Conservation (phyloP, 2,888 invertebrate genomes). For the Drosophila suboccidentalis region DNA sequence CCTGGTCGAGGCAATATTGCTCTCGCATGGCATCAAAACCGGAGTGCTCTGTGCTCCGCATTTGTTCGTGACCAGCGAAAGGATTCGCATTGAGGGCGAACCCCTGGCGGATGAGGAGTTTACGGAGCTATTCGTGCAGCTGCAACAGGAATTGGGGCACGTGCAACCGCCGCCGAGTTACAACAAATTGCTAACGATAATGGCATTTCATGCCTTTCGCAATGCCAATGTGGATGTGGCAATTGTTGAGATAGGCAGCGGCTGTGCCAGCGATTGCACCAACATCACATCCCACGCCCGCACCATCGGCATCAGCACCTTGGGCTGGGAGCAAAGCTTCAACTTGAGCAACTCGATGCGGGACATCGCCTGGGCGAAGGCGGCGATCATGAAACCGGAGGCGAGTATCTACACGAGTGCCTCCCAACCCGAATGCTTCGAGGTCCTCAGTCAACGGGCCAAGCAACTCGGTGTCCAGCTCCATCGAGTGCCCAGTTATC, state of each 20-base stretch:
- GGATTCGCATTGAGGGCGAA: conserved; percentile 65
- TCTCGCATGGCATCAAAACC: conserved; percentile 56
- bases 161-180: conserved; percentile 53
- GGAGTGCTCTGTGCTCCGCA: conserved; percentile 64
- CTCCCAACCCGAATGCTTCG: conserved; percentile 63
- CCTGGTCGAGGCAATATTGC: conserved; percentile 62
- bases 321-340: conserved; percentile 72
- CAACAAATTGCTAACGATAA: conserved; percentile 62
- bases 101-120: conserved; percentile 53
- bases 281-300: conserved; percentile 59
- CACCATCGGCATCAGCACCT: conserved; percentile 63
- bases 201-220: conserved; percentile 69
- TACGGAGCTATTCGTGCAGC: conserved; percentile 50
- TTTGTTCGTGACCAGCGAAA: conserved; percentile 63
- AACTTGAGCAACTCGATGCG: conserved; percentile 60
- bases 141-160: conserved; percentile 23
- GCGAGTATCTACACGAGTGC: conserved; percentile 65
- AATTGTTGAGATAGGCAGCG: conserved; percentile 64
- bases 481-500: conserved; percentile 55
- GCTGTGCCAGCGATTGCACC: conserved; percentile 65
- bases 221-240: conserved; percentile 59
- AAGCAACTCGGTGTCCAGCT: conserved; percentile 55
- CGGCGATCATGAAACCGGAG: conserved; percentile 67
- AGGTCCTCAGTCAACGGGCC: conserved; percentile 64
- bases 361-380: conserved; percentile 73